Conservation (phyloP, 2,797 vertebrate species). For the Xiphorhynchus erythropygius region DNA sequence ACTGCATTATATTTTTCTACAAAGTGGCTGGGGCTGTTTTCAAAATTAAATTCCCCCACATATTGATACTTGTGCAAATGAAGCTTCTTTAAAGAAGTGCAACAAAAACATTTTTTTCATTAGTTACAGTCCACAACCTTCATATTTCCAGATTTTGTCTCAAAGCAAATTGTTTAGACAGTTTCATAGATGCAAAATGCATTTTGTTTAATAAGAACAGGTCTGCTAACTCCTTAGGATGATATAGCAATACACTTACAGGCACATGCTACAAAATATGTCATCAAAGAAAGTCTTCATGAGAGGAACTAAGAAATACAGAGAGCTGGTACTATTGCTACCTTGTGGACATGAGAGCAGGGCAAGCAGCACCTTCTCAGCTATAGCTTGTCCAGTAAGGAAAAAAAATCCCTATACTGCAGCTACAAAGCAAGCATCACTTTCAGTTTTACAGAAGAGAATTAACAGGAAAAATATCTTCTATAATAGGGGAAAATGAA, state of each 20-base stretch:
- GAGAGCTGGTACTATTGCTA: background rate
- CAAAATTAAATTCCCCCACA: conserved; percentile 44
- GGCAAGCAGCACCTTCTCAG: background rate
- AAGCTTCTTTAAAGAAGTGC: conserved; percentile 4
- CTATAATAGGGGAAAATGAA: background rate
- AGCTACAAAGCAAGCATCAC: background rate
- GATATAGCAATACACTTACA: conserved; percentile 29
- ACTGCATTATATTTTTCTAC: conserved; percentile 49
- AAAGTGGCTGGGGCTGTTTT: conserved; percentile 37
- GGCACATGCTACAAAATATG: conserved; percentile 28
- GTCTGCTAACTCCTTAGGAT: conserved; percentile 42
- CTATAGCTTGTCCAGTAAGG: background rate
- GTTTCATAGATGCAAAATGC: conserved; percentile 48
- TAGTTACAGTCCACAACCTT: background rate
- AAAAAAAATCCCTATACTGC: background rate
- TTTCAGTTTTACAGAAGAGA: background rate
- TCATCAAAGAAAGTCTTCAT: conserved; percentile 59
- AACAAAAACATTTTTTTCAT: background rate
- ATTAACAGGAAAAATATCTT: background rate
- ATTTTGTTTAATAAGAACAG: conserved; percentile 56
- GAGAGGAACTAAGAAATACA: conserved; percentile 20
- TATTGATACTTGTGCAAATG: conserved; percentile 33
- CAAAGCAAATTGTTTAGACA: conserved; percentile 44
- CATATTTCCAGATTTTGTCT: background rate
- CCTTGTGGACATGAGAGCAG: background rate